Evolutionary conservation across 2,888 invertebrate genomes (phyloP), one percentile per base, ranked within the genome.

Genomic region (Rotaria magnacalcarata): DNA sequence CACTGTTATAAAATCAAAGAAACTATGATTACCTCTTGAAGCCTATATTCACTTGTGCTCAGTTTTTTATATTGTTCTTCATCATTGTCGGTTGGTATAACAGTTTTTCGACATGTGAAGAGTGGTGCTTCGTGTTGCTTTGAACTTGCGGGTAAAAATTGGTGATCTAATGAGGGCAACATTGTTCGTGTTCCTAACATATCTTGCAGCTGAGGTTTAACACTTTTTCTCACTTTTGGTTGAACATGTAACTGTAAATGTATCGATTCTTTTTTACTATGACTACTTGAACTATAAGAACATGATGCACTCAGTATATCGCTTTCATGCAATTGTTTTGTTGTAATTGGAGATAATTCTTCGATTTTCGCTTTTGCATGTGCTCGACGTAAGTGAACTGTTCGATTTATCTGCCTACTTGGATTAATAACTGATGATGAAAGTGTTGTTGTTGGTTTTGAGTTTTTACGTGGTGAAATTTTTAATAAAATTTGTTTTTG

Each of bases 371-470:
- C 75, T 43, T 43, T 41, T 24, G 75, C 75, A 21, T 43, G 75
- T 43, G 75, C 75, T 24, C 43, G 41, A 75, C 75, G 75, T 75
- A 75, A 43, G 41, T 75, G 41, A 21, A 75, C 75, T 43, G 75
- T 41, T 75, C 75, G 75, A 75, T 75, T 75, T 43, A 43, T 75
- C 41, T 75, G 75, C 27, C 27, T 6, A 27, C 27, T 60, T 43
- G 19, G 24, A 75, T 43, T 43, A 43, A 8, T 41, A 1, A 6
- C 21, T 19, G 75, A 75, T 21, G 19, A 3, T 43, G 7, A 8
- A 6, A 16, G 21, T 41, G 41, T 16, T 19, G 6, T 6, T 8
- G 43, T 24, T 24, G 27, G 75, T 75, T 75, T 75, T 19, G 19
- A 75, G 6, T 19, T 24, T 75, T 34, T 16, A 19, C 24, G 43